Percentiles rank a stretch among this genome's conserved stretches.
phyloP scores from a whole-genome alignment of 2,888 invertebrate species.

The Pachydiplax longipennis region DNA sequence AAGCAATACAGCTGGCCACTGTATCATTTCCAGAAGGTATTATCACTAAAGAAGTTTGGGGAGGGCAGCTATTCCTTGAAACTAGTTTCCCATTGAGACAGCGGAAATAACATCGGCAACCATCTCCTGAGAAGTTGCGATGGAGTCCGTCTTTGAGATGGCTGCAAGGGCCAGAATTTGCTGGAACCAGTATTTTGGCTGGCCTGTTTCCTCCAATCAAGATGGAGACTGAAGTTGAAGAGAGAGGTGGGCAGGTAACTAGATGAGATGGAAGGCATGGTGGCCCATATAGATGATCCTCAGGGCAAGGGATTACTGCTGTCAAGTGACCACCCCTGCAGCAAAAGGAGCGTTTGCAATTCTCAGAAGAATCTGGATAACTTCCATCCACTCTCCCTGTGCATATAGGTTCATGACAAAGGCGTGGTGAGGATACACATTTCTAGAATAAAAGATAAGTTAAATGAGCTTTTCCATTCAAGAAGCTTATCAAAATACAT shows the following conservation, averaged over 20 bases:
- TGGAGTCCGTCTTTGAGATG: conserved; percentile 39
- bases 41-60: neutral
- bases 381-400: conserved; percentile 66
- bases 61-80: neutral
- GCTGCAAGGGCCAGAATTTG: conserved; percentile 53
- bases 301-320: conserved; percentile 56
- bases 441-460: conserved; percentile 49
- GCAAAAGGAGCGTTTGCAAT: conserved; percentile 63
- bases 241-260: conserved; percentile 61
- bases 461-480: neutral
- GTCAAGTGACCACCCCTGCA: conserved; percentile 63
- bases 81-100: neutral
- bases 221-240: conserved; percentile 53
- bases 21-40: neutral
- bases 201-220: conserved; percentile 55
- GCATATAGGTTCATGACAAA: conserved; percentile 69
- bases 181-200: conserved; percentile 53
- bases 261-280: conserved; percentile 47
- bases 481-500: too few relatives aligned
- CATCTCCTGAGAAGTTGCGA: conserved; percentile 33
- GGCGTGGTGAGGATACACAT: conserved; percentile 56
- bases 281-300: conserved; percentile 51
- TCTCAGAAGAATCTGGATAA: conserved; percentile 67
- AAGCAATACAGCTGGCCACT: neutral
- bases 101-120: neutral